Base-by-base conservation (phyloP, 2,113 vertebrate genomes). In the Pseudorasbora parva region DNA sequence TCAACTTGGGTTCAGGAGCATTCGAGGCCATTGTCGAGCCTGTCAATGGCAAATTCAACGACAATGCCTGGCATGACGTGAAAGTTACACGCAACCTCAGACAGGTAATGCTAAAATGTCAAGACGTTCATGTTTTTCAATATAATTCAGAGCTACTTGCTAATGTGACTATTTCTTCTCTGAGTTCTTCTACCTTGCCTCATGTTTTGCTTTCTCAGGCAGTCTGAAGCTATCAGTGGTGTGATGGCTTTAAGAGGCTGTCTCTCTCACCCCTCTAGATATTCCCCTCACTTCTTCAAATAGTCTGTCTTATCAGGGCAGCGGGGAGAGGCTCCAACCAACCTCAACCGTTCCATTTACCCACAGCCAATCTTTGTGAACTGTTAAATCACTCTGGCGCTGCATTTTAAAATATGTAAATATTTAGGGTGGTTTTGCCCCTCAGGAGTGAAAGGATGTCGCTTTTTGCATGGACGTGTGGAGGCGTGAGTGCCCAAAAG, bases 11-110 rank as follows among this genome's bases (percentile, higher is more conserved):
- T 51, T 99, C 98, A 0, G 98, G 98, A 75, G 98, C 98, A 85
- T 99, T 99, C 5, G 97, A 99, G 90, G 98, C 98, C 89, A 98
- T 99, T 0, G 98, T 99, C 88, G 98, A 99, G 90, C 98, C 98
- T 0, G 96, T 98, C 91, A 98, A 96, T 49, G 97, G 97, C 82
- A 99, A 98, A 91, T 99, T 99, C 94, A 99, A 99, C 33, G 97
- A 99, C 95, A 99, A 99, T 91, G 86, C 95, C 0, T 99, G 98
- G 98, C 98, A 99, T 0, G 97, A 99, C 43, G 98, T 99, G 91
- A 99, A 99, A 94, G 98, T 99, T 92, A 98, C 97, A 0, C 97
- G 98, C 86, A 99, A 99, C 94, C 95, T 99, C 62, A 96, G 98
- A 85, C 98, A 99, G 98, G 98, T 99, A 97, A 96, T 93, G 91